Percentiles rank a stretch among this genome's conserved stretches.
phyloP scores from a whole-genome alignment of 2,113 vertebrate species.

The Corythornis vintsioides region DNA sequence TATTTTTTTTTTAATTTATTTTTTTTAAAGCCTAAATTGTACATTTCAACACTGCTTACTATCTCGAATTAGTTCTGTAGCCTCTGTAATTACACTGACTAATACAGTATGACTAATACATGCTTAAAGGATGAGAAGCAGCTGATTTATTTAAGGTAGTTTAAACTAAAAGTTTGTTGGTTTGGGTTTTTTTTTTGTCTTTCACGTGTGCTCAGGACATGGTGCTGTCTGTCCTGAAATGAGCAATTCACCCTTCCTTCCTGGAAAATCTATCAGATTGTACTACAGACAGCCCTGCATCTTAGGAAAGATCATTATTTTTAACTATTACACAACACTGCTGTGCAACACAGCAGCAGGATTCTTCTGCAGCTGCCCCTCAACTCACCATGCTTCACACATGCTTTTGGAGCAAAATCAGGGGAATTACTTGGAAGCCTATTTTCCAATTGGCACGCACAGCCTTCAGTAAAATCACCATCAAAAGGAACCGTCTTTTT shows the following conservation, averaged over 20 bases:
- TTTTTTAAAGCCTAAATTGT: background rate
- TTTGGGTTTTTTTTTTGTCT: background rate
- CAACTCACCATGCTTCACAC: background rate
- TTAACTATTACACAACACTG: background rate
- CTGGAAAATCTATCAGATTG: background rate
- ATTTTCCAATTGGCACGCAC: background rate
- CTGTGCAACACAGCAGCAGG: background rate
- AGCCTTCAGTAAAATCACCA: background rate
- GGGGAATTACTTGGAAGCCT: background rate
- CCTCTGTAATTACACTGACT: background rate
- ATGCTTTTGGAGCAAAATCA: background rate
- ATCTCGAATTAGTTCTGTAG: conserved; percentile 6
- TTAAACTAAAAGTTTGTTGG: background rate
- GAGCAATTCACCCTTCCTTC: background rate
- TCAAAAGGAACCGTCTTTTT: background rate
- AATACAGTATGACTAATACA: background rate
- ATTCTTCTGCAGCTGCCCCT: background rate
- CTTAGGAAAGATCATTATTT: background rate
- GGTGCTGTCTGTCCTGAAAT: background rate
- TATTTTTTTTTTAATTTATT: background rate
- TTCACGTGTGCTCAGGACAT: background rate
- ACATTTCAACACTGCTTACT: background rate
- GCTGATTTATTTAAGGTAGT: background rate
- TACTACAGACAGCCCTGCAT: background rate
- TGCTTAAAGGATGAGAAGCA: background rate